Conservation (phyloP, 1,140 invertebrate species). For the Ostrea edulis region DNA sequence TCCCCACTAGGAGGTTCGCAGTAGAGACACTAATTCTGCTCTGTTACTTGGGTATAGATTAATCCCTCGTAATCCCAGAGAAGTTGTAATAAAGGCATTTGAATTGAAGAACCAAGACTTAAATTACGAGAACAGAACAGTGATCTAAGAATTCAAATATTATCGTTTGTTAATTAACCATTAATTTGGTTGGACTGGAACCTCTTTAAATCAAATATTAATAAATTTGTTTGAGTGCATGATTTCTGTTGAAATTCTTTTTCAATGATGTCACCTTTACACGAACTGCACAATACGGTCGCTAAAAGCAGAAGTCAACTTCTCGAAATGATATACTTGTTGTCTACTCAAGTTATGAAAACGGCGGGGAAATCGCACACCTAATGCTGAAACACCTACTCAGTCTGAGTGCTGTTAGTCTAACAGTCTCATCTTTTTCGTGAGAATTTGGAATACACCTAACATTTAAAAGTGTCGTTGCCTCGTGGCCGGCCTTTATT, state of each 20-base stretch:
- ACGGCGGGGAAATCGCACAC: constrained; percentile 28
- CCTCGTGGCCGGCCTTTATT: constrained; percentile 29
- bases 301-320: constrained; percentile 36
- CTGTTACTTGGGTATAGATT: constrained; percentile 15
- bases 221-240: background rate
- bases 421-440: constrained; percentile 34
- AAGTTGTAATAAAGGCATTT: background rate
- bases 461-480: constrained; percentile 37
- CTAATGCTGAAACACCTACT: constrained; percentile 21
- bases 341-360: constrained; percentile 27
- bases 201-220: background rate
- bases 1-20: constrained; percentile 21
- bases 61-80: constrained; percentile 5
- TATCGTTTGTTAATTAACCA: background rate
- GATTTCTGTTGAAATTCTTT: constrained; percentile 2
- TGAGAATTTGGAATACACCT: constrained; percentile 36
- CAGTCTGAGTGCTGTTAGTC: constrained; percentile 20
- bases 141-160: background rate
- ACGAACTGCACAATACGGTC: background rate
- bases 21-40: constrained; percentile 9
- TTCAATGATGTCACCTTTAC: constrained; percentile 10
- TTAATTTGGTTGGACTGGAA: background rate
- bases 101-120: background rate
- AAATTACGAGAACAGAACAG: background rate
- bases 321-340: constrained; percentile 29